Base-by-base conservation (phyloP, 2,888 invertebrate genomes). In the Drosophila tripunctata region DNA sequence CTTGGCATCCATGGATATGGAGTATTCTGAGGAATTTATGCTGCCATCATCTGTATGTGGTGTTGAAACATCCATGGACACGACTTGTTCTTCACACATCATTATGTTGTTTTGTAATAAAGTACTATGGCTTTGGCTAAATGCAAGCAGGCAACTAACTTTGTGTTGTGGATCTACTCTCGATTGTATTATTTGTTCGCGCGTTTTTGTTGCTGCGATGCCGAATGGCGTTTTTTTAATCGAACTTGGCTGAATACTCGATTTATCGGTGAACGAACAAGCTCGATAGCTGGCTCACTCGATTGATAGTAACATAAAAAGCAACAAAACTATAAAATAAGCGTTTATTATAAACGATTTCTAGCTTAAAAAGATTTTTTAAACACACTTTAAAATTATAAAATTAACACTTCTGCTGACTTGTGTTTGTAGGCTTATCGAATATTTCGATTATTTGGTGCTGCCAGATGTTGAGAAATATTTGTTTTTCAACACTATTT, bases 171-270 rank as follows among this genome's bases (percentile, higher is more conserved):
- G 3, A n/a, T n/a, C n/a, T n/a, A n/a, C n/a, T n/a, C n/a, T 52
- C 21, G 54, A 43, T 61, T 47, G 38, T 19, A 35, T 6, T 17
- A 36, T 31, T 56, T 61, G 48, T 87, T 71, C 79, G 82, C 82
- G 82, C 82, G 86, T 87, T 83, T 87, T 87, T 72, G 65, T 76
- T 67, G 77, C 55, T 62, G 50, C 69, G 73, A 68, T 69, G 63
- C 73, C 41, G 15, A 15, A 6, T 5, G 8, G 5, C 10, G 15
- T 21, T 40, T 12, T 24, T 21, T 40, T 12, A 14, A 41, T 41
- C 41, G 22, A 14, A 14, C 22, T 8, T 14, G 7, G 3, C 2
- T 7, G 3, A 3, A 6, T 21, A 21, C 17, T 41, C 30, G 21
- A 41, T 24, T 43, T 7, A 41, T n/a, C 21, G 52, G 43, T 40